Conservation (phyloP, 2,888 invertebrate genomes). For the Eustalomyia histrio region DNA sequence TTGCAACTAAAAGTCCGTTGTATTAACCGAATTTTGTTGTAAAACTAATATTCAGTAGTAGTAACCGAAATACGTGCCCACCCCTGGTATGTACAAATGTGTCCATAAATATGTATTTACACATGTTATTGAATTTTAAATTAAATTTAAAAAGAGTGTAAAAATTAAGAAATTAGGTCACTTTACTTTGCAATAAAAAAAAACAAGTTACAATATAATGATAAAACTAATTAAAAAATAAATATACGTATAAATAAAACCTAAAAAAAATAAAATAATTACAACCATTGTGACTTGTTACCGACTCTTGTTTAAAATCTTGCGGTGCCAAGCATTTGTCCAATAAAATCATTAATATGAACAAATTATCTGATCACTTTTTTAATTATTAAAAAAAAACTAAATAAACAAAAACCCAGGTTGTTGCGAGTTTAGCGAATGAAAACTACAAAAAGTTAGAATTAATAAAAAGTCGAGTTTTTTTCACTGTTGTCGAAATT, state of each 20-base stretch:
- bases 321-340: slow-evolving; percentile 28
- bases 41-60: no score
- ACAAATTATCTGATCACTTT: slow-evolving; percentile 32
- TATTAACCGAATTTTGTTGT: no score
- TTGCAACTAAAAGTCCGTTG: no score
- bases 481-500: slow-evolving; percentile 5
- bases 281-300: slow-evolving; percentile 5
- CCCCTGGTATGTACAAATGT: no score
- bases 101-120: neutral
- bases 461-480: neutral
- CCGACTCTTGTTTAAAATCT: slow-evolving; percentile 18
- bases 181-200: slow-evolving; percentile 7
- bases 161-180: slow-evolving; percentile 25
- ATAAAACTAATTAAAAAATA: slow-evolving; percentile 33
- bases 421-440: neutral
- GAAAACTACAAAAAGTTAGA: slow-evolving; percentile 7
- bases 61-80: no score
- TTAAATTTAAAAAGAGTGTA: neutral
- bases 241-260: neutral
- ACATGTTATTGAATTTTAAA: neutral
- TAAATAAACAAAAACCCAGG: slow-evolving; percentile 1
- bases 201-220: slow-evolving; percentile 22
- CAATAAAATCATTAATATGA: slow-evolving; percentile 40
- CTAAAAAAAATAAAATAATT: slow-evolving; percentile 6
- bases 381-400: slow-evolving; percentile 26